These are phyloP conservation scores for Sebastolobus altivelis DNA, from an alignment of 2,797 vertebrate genomes.

Conservation along the genomic window DNA sequence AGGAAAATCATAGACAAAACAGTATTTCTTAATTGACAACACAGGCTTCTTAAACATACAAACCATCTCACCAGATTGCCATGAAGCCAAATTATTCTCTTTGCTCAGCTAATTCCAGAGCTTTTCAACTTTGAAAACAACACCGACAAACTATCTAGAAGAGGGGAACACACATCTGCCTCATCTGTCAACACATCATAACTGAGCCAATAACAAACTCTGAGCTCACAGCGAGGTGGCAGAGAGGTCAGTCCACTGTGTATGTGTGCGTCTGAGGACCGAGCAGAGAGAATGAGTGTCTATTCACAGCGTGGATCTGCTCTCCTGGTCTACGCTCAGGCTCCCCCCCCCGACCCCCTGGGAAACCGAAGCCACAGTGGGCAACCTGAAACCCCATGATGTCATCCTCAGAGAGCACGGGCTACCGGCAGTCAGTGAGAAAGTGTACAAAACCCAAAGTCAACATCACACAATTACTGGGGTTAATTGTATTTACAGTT, in stretches of 20 bases:
- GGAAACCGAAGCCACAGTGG: conserved; percentile 71
- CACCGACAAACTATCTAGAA: conserved; percentile 42
- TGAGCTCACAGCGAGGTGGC: conserved; percentile 63
- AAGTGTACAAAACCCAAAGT: conserved; percentile 71
- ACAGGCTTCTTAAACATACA: conserved; percentile 27
- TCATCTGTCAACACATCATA: conserved; percentile 76
- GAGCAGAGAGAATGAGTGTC: conserved; percentile 44
- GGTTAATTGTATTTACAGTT: conserved; percentile 80
- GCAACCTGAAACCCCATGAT: conserved; percentile 82
- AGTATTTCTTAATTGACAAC: conserved; percentile 20
- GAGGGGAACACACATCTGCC: conserved; percentile 72
- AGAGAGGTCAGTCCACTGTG: conserved; percentile 63
- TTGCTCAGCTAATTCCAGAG: conserved; percentile 43
- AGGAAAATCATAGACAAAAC: conserved; percentile 33
- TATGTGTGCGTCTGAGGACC: conserved; percentile 31
- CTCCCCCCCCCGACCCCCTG: conserved; percentile 47
- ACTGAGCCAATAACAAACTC: conserved; percentile 68
- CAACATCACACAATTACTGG: conserved; percentile 75
- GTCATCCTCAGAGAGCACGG: conserved; percentile 73
- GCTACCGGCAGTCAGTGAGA: conserved; percentile 76
- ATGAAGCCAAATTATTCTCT: conserved; percentile 24
- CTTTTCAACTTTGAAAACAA: conserved; percentile 55
- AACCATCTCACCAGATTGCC: background rate
- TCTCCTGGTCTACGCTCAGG: conserved; percentile 57
- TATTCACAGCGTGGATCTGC: conserved; percentile 55